phyloP scores from a whole-genome alignment of 2,888 invertebrate species.

The Zygaena filipendulae region DNA sequence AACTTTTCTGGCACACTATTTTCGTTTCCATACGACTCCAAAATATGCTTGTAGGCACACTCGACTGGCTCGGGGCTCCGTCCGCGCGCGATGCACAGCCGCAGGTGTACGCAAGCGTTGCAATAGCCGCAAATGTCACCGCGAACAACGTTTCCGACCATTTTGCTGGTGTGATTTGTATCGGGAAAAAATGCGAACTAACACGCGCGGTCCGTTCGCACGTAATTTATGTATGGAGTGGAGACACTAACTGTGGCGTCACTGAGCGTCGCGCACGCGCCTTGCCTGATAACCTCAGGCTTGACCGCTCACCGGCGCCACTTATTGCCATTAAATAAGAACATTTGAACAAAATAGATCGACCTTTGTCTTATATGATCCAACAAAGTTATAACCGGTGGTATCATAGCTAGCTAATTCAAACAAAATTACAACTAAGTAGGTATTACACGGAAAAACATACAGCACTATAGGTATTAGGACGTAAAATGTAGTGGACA shows the following conservation, averaged over 20 bases:
- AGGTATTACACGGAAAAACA: no score
- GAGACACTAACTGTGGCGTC: slow-evolving; percentile 31
- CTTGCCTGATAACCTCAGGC: slow-evolving; percentile 45
- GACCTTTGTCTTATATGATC: neutral
- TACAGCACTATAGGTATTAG: no score
- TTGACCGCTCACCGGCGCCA: slow-evolving; percentile 48
- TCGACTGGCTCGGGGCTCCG: slow-evolving; percentile 49
- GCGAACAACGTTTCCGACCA: slow-evolving; percentile 42
- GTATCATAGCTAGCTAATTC: no score
- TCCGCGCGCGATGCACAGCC: slow-evolving; percentile 48
- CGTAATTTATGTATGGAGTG: slow-evolving; percentile 43
- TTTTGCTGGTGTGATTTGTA: slow-evolving; percentile 27
- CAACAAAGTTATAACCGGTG: no score
- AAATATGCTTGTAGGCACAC: slow-evolving; percentile 61
- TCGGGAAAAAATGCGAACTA: slow-evolving; percentile 36
- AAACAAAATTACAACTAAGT: no score
- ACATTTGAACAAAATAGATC: slow-evolving; percentile 15
- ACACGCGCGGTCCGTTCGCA: slow-evolving; percentile 24
- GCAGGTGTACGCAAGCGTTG: slow-evolving; percentile 51
- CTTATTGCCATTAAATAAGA: neutral
- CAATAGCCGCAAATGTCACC: slow-evolving; percentile 59
- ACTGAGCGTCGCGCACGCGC: slow-evolving; percentile 61
- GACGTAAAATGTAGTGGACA: no score
- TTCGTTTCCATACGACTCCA: slow-evolving; percentile 44
- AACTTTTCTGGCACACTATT: slow-evolving; percentile 29